Evolutionary conservation across 2,888 invertebrate species (phyloP).

Genomic region (Yponomeuta sedellus): DNA sequence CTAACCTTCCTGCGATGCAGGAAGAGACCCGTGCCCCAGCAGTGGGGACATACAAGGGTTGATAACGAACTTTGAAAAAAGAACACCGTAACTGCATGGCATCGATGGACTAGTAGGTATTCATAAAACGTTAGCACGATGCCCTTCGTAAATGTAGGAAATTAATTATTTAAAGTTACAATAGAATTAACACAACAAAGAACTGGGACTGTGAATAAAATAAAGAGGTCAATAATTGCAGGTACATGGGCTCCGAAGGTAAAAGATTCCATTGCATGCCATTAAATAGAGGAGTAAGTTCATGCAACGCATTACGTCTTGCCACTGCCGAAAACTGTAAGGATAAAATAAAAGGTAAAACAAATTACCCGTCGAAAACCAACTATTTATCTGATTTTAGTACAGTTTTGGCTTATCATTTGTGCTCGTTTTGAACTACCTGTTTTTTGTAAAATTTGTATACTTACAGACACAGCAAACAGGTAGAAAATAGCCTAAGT

Average conservation of each 20-base stretch:
- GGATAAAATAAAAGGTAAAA: neutral
- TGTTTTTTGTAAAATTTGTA: no score
- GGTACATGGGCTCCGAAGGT: neutral
- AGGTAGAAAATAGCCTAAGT: no score
- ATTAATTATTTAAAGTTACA: slow-evolving; percentile 19
- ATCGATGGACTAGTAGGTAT: no score
- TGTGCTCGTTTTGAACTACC: neutral
- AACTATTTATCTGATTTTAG: neutral
- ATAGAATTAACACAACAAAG: neutral
- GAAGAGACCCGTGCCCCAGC: no score
- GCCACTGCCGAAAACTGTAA: neutral
- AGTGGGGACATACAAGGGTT: no score
- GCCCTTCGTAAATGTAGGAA: neutral
- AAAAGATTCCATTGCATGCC: neutral
- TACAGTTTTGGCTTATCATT: neutral
- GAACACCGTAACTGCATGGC: no score
- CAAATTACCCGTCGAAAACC: neutral
- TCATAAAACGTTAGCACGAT: no score
- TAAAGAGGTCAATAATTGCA: neutral
- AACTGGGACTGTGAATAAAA: neutral
- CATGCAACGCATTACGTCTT: neutral
- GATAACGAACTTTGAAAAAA: no score
- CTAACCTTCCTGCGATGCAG: no score
- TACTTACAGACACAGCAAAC: no score
- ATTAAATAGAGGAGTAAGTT: neutral